Base-by-base conservation (phyloP, 2,797 vertebrate species). In the Threskiornis aethiopicus region DNA sequence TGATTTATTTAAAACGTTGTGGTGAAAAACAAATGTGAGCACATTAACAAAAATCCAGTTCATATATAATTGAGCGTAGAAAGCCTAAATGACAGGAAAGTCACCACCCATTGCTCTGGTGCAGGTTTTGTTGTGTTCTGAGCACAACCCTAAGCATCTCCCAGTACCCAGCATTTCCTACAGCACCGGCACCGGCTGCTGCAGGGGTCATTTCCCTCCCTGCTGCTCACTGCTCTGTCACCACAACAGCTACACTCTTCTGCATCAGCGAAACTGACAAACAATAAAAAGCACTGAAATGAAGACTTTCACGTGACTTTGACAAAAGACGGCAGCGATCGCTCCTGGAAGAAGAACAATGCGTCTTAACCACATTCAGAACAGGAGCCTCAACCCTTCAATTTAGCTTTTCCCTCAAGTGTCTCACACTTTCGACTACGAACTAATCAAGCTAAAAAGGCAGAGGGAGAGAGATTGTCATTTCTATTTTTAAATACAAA, bases 401-500 rank as follows among this genome's bases (percentile, higher is more conserved):
- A 94, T 87, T 96, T 89, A 91, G 47, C 71, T 95, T 80, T 85
- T 83, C 72, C 82, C 44, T 73, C 52, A 87, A 78, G 37, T 46
- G 64, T 90, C 59, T 92, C 87, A 92, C 49, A 92, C 75, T 80
- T 89, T 72, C 79, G 93, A 33, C 95, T 91, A 87, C 39, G 76
- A 95, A 94, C 85, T 94, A 96, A 95, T 96, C 90, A 90, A 91
- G 39, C 47, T 81, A 91, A 92, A 93, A 92, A 87, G 29, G 57
- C n/a, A 87, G n/a, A 64, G 10, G 52, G 16, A 79, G 35, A 87
- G 7, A 87, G 52, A 80, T 1, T 96, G 95, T 96, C 57, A 94
- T 75, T 89, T 94, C 92, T 90, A 89, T 89, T 95, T 94, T 93
- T 94, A 95, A 87, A 95, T 58, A 94, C 75, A 92, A 94, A 93